Evolutionary conservation across 2,113 vertebrate species (phyloP), one percentile per base, ranked within the genome.

Genomic region (Piprites chloris): DNA sequence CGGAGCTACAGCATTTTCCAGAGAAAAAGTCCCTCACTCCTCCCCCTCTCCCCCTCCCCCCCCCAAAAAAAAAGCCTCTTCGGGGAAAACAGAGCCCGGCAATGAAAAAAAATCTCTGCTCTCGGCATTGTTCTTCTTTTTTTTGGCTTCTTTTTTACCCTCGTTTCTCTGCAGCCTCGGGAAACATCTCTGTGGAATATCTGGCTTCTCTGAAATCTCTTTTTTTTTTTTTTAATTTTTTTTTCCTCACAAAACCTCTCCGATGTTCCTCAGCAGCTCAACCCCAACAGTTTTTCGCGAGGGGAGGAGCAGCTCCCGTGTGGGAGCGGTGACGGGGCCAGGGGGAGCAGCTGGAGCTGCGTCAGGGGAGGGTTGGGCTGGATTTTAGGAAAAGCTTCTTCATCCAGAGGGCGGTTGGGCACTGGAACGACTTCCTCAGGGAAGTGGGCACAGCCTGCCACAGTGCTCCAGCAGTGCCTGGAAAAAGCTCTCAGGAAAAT

Each of bases 201-300:
- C 42, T 35, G 30, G 15, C 55, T 35, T 74, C 49, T 50, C 49
- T 65, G 28, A 77, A 90, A 83, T 69, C 62, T 61, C 14, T 69
- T 13, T 89, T 94, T 47, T 89, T 83, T 63, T 63, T n/a, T 47
- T 10, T 66, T 69, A 11, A 89, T 91, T 50, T 89, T 62, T 63
- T 27, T 46, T 47, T 18, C 49, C 26, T 50, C 55, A 16, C 2
- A 85, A 28, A 89, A 59, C 18, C 33, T 49, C 27, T 47, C 47
- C 13, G 28, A 44, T 58, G 20, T 35, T 69, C 71, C 72, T 68
- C 67, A 79, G 27, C 72, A 79, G 62, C 71, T 62, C 2, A 0
- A 46, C 53, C 44, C 44, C 52, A 72, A 81, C n/a, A 13, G 17
- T 93, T 79, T 79, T 58, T 30, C n/a, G 2, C 11, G 56, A 69